Base-by-base conservation (phyloP, 2,113 vertebrate genomes). In the Amphiprion ocellaris region DNA sequence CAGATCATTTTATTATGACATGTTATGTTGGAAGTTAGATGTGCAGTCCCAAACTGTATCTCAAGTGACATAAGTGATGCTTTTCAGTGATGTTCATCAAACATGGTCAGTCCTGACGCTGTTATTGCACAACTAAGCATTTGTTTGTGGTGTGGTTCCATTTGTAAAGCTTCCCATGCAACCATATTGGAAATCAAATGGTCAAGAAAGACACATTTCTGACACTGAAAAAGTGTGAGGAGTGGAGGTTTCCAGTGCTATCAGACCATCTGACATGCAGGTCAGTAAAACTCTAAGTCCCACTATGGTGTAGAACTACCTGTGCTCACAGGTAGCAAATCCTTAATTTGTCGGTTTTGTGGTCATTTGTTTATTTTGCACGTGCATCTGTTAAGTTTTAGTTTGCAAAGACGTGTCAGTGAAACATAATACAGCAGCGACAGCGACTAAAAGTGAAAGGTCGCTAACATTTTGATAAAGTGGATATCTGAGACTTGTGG, bases 401-500 rank as follows among this genome's bases (percentile, higher is more conserved):
- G 9, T 46, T 47, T 2, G 19, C 1, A 12, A 41, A 5, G 19
- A 46, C 6, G 0, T 30, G 19, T 53, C 54, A 2, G 30, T 66
- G 53, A 74, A 58, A 63, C 37, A 41, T 23, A 69, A 61, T 49
- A 53, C 54, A 61, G 44, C 9, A 47, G 60, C 58, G 58, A 58
- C 19, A 23, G 23, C 21, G 63, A 67, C 74, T 55, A 39, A 46
- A 72, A 52, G 21, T 39, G 37, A 76, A 62, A 78, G 26, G 30
- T 55, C 26, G 19, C 59, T 60, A 39, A 58, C 54, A 61, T 86
- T 83, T 88, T 81, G 59, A 82, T 85, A 41, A 81, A 74, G 85
- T 39, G 69, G 87, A 80, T 78, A 87, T 87, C 41, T 87, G 82
- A 84, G 23, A 68, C 78, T 52, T 73, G 60, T 60, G 79, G 50